Conservation (phyloP, 2,888 invertebrate genomes). For the Pollenia labialis region DNA sequence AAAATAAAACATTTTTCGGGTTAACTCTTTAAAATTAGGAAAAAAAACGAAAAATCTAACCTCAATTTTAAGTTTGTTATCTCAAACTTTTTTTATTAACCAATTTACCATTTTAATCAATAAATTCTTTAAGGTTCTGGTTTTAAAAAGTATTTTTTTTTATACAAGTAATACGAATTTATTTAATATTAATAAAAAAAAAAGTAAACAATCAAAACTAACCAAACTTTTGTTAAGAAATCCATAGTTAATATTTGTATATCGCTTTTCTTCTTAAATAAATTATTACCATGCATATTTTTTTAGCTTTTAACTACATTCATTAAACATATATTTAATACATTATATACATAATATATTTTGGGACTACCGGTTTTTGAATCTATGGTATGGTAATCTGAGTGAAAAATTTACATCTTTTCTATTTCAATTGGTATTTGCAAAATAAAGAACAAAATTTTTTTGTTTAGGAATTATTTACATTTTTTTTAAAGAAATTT, state of each 20-base stretch:
- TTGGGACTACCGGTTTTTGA: slow-evolving; percentile 60
- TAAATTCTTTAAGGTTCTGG: slow-evolving; percentile 65
- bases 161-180: slow-evolving; percentile 31
- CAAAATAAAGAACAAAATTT: slow-evolving; percentile 77
- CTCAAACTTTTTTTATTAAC: slow-evolving; percentile 35
- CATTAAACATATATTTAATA: slow-evolving; percentile 34
- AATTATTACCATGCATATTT: slow-evolving; percentile 51
- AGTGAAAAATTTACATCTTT: slow-evolving; percentile 8
- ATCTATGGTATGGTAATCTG: slow-evolving; percentile 63
- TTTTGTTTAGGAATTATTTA: slow-evolving; percentile 39
- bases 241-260: slow-evolving; percentile 41
- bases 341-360: slow-evolving; percentile 45
- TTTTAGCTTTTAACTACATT: slow-evolving; percentile 44
- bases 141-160: slow-evolving; percentile 24
- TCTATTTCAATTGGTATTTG: slow-evolving; percentile 76
- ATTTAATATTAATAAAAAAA: slow-evolving; percentile 26
- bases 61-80: slow-evolving; percentile 43
- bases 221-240: slow-evolving; percentile 49
- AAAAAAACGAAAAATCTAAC: slow-evolving; percentile 46
- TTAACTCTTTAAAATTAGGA: slow-evolving; percentile 61
- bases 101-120: slow-evolving; percentile 36
- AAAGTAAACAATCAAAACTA: slow-evolving; percentile 61
- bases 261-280: slow-evolving; percentile 53
- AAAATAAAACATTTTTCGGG: slow-evolving; percentile 84
- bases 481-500: slow-evolving; percentile 5